Base-by-base conservation (phyloP, 2,888 invertebrate genomes). In the Hofmannophila pseudospretella region DNA sequence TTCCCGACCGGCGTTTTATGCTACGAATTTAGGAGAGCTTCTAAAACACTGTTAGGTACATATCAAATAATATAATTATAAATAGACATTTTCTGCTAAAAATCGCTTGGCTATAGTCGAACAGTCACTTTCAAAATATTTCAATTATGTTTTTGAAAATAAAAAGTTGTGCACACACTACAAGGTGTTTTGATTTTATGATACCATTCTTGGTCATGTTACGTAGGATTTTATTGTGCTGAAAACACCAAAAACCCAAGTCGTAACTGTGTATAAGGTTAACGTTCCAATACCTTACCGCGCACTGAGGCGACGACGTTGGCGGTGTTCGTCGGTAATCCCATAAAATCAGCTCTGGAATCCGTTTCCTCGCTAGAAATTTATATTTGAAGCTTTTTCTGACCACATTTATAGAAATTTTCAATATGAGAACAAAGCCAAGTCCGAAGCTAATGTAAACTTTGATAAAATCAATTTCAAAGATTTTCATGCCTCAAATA, bases 341-440 rank as follows among this genome's bases (percentile, higher is more conserved):
- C 50, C 49, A 58, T 66, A 32, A 62, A 61, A 59, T 51, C 51
- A 43, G 44, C 37, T 42, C 47, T 49, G 50, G 56, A 55, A 54
- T 45, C 32, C 22, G 12, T 32, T 32, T 7, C 12, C 45, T 52
- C 48, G 48, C 52, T 51, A 46, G 41, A 43, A 67, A 56, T 52
- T 62, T 63, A 23, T 23, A 23, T n/a, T n/a, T n/a, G 23, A 23
- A 22, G n/a, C 23, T n/a, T 23, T 27, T 27, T 11, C 7, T 11
- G 27, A 11, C 11, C 7, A 12, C 10, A 11, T 27, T 27, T 27
- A 27, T 23, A 23, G 3, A 23, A n/a, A 16, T 23, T 23, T 22
- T 2, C 5, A 23, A 23, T 23, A n/a, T n/a, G 23, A n/a, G 23
- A 23, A 4, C n/a, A 4, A n/a, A 23, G n/a, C 23, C 4, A 2